These are phyloP conservation scores for Latrodectus elegans DNA, from an alignment of 2,888 invertebrate genomes.

Conservation along the genomic window DNA sequence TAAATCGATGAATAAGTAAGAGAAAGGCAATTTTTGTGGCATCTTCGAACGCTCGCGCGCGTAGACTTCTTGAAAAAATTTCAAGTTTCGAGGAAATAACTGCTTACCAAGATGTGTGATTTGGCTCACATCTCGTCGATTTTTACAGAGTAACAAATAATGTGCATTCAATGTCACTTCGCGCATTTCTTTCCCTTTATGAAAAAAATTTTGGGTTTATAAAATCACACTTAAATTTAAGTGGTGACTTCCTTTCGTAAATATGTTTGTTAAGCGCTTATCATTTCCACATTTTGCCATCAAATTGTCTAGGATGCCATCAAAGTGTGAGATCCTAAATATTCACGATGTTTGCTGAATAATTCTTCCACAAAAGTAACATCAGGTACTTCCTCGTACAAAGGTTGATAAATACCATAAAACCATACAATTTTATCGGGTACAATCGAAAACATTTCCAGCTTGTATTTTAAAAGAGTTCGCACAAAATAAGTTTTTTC, in stretches of 20 bases:
- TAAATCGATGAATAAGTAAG: too few relatives aligned
- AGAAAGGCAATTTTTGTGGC: too few relatives aligned
- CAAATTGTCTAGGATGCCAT: conserved; percentile 36
- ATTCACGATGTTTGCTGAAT: background rate
- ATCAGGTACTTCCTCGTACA: conserved; percentile 14
- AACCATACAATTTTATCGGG: conserved; percentile 19
- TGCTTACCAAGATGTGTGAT: background rate
- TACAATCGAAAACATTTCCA: background rate
- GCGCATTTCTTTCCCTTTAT: conserved; percentile 12
- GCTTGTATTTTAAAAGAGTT: background rate
- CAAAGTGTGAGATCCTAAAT: background rate
- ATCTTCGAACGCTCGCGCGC: too few relatives aligned
- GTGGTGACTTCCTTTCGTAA: conserved; percentile 23
- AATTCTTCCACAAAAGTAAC: conserved; percentile 16
- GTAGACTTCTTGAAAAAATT: background rate
- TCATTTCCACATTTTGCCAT: conserved; percentile 21
- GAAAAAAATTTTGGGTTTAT: conserved; percentile 33
- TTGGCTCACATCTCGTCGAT: conserved; percentile 2
- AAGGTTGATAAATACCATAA: conserved; percentile 15
- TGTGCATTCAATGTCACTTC: background rate
- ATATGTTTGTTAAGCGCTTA: background rate
- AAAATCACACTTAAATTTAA: conserved; percentile 35
- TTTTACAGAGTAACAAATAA: background rate
- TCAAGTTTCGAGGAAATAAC: background rate
- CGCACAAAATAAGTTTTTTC: conserved; percentile 8